Evolutionary conservation across 2,113 vertebrate genomes (phyloP).

Genomic region (Orthonyx spaldingii): DNA sequence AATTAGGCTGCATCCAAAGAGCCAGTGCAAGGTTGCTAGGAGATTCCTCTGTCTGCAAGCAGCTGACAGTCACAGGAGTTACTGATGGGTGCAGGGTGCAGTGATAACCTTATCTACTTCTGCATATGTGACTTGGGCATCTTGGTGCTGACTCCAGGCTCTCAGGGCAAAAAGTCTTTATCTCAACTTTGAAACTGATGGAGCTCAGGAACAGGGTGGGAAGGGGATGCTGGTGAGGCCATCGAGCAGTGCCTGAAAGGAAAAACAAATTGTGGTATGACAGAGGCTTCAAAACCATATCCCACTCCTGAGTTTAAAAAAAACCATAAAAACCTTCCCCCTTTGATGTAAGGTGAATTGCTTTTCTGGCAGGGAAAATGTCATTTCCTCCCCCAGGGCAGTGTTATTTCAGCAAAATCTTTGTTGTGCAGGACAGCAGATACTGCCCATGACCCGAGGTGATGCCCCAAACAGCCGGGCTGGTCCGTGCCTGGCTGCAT

Average conservation of each 20-base stretch:
- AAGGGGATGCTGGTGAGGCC: not conserved
- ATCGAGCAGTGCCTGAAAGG: rapidly evolving
- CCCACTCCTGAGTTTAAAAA: not conserved
- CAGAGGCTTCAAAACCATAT: not conserved
- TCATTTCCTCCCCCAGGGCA: not conserved
- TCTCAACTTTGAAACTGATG: not conserved
- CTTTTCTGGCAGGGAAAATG: not conserved
- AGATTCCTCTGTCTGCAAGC: constrained; percentile 8
- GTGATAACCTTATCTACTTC: not conserved
- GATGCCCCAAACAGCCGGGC: rapidly evolving
- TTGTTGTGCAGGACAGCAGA: not conserved
- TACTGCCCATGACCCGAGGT: rapidly evolving
- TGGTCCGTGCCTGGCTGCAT: not conserved
- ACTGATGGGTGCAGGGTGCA: constrained; percentile 12
- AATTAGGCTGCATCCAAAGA: constrained; percentile 51
- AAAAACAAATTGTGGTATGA: not conserved
- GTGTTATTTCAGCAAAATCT: not conserved
- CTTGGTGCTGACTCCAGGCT: not conserved
- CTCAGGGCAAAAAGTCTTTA: not conserved
- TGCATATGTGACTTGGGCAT: not conserved
- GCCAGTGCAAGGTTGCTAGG: constrained; percentile 30
- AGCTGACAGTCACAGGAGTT: constrained; percentile 3
- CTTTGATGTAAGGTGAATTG: not conserved
- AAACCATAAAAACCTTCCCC: too few species aligned
- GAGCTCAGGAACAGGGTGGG: rapidly evolving